phyloP scores from a whole-genome alignment of 2,888 invertebrate species.

The Rutpela maculata region DNA sequence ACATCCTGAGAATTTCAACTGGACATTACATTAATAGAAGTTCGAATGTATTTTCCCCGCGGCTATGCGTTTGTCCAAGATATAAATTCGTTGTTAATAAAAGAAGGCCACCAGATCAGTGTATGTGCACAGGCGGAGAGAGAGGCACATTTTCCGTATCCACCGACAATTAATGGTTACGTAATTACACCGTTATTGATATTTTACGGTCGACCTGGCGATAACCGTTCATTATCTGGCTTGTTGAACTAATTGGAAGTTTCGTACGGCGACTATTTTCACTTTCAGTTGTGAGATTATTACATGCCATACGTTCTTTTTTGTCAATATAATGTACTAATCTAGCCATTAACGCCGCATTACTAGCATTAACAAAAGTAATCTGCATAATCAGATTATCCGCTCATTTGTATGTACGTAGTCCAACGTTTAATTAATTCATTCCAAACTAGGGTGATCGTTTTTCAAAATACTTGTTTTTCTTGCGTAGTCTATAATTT shows the following conservation, averaged over 20 bases:
- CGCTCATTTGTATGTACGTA: not conserved
- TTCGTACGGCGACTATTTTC: not conserved
- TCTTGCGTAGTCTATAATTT: too few species aligned
- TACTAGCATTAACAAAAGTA: not conserved
- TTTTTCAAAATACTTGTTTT: too few species aligned
- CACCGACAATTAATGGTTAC: constrained; percentile 4
- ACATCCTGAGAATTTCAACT: too few species aligned
- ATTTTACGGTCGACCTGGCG: constrained; percentile 4
- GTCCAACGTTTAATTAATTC: too few species aligned
- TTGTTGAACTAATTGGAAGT: constrained; percentile 2
- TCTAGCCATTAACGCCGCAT: not conserved
- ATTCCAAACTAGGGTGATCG: too few species aligned
- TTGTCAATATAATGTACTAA: not conserved
- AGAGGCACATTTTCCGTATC: not conserved
- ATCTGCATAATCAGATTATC: not conserved
- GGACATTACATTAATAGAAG: too few species aligned
- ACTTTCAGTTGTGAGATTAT: constrained; percentile 7
- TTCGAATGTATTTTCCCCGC: too few species aligned
- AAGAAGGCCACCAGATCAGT: not conserved
- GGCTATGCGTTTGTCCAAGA: too few species aligned
- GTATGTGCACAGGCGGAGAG: not conserved
- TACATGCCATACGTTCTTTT: not conserved
- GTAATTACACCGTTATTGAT: not conserved
- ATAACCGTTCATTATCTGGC: constrained; percentile 2
- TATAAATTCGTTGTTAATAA: not conserved